phyloP scores from a whole-genome alignment of 1,140 invertebrate species.

The Phymorhynchus buccinoides region DNA sequence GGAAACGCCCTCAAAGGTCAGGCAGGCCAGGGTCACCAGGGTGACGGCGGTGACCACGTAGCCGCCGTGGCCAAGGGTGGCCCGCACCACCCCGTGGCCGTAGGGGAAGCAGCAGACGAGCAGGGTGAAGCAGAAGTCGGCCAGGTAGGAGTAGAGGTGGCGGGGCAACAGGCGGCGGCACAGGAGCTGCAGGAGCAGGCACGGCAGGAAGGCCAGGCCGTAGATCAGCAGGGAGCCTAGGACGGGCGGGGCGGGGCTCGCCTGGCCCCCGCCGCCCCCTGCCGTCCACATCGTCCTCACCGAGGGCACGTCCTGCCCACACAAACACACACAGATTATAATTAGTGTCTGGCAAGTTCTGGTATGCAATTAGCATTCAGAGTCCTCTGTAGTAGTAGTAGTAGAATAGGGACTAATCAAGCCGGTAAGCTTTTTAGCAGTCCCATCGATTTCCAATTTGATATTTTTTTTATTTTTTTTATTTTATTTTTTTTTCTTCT shows the following conservation, averaged over 20 bases:
- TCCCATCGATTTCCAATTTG: too few species aligned
- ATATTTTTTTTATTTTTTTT: too few species aligned
- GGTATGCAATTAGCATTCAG: too few species aligned
- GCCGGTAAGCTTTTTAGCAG: too few species aligned
- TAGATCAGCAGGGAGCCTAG: constrained; percentile 40
- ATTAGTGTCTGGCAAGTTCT: neutral
- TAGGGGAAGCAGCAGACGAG: constrained; percentile 49
- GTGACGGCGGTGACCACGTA: constrained; percentile 47
- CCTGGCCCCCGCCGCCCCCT: neutral
- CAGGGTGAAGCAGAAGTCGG: constrained; percentile 49
- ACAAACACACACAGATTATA: constrained; percentile 1
- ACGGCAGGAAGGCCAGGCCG: constrained; percentile 39
- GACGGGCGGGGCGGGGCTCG: neutral
- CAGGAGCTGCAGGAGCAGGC: constrained; percentile 39
- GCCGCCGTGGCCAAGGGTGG: constrained; percentile 40
- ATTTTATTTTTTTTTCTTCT: too few species aligned
- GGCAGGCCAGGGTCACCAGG: constrained; percentile 39
- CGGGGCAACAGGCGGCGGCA: constrained; percentile 36
- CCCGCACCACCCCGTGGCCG: constrained; percentile 44
- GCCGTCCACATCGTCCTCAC: neutral
- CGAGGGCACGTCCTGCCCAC: neutral
- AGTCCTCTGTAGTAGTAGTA: too few species aligned
- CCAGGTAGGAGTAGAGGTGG: constrained; percentile 37
- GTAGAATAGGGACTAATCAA: too few species aligned
- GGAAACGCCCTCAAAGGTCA: constrained; percentile 37